Evolutionary conservation across 2,113 vertebrate genomes (phyloP).

Genomic region (Taxidea taxus): DNA sequence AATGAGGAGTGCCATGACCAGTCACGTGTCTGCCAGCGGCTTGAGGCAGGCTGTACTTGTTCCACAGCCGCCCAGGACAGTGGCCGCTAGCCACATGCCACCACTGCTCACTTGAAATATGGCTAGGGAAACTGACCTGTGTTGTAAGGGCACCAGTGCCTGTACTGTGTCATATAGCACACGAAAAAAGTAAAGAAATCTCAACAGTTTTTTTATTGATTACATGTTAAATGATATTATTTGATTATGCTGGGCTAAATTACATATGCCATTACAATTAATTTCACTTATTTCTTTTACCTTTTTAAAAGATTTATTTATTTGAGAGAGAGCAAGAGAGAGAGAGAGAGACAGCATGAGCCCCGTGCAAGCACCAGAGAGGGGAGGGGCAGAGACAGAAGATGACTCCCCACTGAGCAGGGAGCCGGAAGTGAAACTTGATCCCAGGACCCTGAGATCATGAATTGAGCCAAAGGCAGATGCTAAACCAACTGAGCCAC

Average conservation of each 20-base stretch:
- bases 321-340: not conserved
- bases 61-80: fast-evolving
- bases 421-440: fast-evolving
- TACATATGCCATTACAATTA: not conserved
- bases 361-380: not conserved
- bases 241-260: not conserved
- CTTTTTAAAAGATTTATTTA: not conserved
- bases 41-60: not conserved
- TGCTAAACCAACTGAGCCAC: not conserved
- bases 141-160: not conserved
- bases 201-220: not conserved
- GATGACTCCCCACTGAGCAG: not conserved
- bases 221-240: not conserved
- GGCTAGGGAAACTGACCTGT: not conserved
- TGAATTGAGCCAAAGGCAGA: not conserved
- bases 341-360: not conserved
- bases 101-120: not conserved
- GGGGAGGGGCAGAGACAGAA: not conserved
- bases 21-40: not conserved
- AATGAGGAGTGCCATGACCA: not conserved
- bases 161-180: not conserved
- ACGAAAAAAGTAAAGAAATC: not conserved
- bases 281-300: not conserved
- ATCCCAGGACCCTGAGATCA: not conserved
- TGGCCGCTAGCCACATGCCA: not conserved